Base-by-base conservation (phyloP, 2,113 vertebrate genomes). In the Opisthocomus hoazin region DNA sequence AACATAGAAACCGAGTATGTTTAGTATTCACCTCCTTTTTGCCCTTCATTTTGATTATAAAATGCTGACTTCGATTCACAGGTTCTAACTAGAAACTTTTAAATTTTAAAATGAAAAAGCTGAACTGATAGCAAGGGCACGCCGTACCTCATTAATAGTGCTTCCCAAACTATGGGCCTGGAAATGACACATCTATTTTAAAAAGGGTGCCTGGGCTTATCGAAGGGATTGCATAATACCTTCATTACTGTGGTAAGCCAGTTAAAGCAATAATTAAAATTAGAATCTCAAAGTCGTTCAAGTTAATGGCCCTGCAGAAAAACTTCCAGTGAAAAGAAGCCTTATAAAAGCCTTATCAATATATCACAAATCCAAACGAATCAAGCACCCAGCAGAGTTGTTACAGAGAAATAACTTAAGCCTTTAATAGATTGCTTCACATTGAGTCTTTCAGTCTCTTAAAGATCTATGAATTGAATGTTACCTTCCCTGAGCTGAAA, bases 181-280 rank as follows among this genome's bases (percentile, higher is more conserved):
- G 82, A 95, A 96, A 81, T 74, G 88, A 85, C 34, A 15, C 16
- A n/a, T n/a, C 61, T 80, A 65, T 95, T 95, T 97, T 87, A 46
- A 87, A 96, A 93, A 77, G 54, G 26, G n/a, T 93, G 78, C 57
- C 46, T 82, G 77, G 21, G 45, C 45, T 82, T 60, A 56, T 45
- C 2, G 14, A 37, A 73, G 56, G 39, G 30, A 39, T 93, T 96
- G 78, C 89, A 32, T 94, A 96, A 96, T 93, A 82, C 78, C 70
- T 87, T 91, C 90, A 92, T 85, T 94, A 92, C 75, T 57, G 58
- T 5, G 2, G 18, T 16, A 50, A 94, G 32, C 11, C 75, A 61
- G 45, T 69, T 88, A 74, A 76, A 90, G 64, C 46, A 80, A 74
- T 77, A 90, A 95, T 71, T 87, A 68, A 71, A 92, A 95, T 74